phyloP scores from a whole-genome alignment of 2,888 invertebrate genomes.

The Willowsia nigromaculata region DNA sequence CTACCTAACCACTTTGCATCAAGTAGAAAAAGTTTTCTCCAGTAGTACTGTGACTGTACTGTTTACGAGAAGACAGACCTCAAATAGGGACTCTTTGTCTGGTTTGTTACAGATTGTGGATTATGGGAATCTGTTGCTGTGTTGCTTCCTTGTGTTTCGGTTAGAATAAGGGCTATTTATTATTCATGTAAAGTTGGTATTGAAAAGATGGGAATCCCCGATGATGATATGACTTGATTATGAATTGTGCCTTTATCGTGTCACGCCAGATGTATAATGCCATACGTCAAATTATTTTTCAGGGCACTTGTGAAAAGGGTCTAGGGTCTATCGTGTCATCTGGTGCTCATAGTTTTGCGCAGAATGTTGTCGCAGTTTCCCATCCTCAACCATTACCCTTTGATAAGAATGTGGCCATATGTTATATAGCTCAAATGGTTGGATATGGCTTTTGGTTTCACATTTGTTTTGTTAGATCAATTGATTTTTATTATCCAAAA shows the following conservation, averaged over 20 bases:
- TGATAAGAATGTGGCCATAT: conserved; percentile 46
- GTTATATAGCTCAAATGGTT: conserved; percentile 1
- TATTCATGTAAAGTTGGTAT: neutral
- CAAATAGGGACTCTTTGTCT: no score
- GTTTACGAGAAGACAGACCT: no score
- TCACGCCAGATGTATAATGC: conserved; percentile 55
- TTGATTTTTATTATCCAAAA: no score
- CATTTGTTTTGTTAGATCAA: neutral
- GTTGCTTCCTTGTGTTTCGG: neutral
- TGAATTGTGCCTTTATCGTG: conserved; percentile 8
- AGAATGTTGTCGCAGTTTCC: conserved; percentile 25
- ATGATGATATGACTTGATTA: neutral
- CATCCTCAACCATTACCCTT: neutral
- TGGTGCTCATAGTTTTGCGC: conserved; percentile 33
- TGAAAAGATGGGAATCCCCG: conserved; percentile 1
- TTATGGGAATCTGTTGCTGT: no score
- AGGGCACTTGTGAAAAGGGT: conserved; percentile 42
- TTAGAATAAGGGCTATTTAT: no score
- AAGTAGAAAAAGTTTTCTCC: no score
- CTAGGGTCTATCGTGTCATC: conserved; percentile 17
- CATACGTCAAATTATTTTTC: conserved; percentile 19
- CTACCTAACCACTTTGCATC: no score
- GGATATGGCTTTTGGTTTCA: neutral
- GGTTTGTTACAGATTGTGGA: no score
- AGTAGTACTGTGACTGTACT: no score